Base-by-base conservation (phyloP, 35 echinoderm and acorn worm genomes). In the Amphiura filiformis region DNA sequence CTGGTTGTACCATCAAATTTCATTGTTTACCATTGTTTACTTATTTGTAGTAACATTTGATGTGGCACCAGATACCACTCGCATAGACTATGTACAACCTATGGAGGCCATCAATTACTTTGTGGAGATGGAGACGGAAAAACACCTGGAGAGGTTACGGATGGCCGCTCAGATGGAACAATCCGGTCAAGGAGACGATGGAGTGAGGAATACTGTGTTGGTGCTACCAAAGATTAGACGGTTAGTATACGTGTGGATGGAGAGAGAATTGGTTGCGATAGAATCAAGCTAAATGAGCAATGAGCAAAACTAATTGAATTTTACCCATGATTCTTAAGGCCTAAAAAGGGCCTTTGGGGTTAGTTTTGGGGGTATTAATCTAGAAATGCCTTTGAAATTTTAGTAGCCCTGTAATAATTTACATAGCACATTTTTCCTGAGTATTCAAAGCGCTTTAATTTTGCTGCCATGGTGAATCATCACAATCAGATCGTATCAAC, bases 41-140 rank as follows among this genome's bases (percentile, higher is more conserved):
- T n/a, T n/a, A 31, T 84, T 32, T 84, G n/a, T 78, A 96, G 94
- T 96, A n/a, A 96, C 90, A 82, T 96, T 96, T 90, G 94, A 96
- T 77, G 56, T 89, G 64, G 82, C 87, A 11, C 94, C 91, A 33
- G 90, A 93, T 79, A 79, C 76, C 22, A 82, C 87, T 14, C 83
- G 82, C 83, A 87, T 97, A 18, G 91, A 97, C 40, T 90, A 93
- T 84, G 91, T 87, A 35, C 77, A 76, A 26, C 87, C 91, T 4
- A 90, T 97, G 81, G 94, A 97, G 78, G 90, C 78, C 39, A 93
- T 97, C 84, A 97, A 97, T 78, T 97, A 97, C 80, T 97, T 97
- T 86, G 90, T 92, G 77, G 91, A 93, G 87, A 93, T 97, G 90
- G 86, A 97, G 70, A 65, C 79, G 0, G 94, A 97, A 81, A 86